Base-by-base conservation (phyloP, 2,888 invertebrate genomes). In the Danaus chrysippus region DNA sequence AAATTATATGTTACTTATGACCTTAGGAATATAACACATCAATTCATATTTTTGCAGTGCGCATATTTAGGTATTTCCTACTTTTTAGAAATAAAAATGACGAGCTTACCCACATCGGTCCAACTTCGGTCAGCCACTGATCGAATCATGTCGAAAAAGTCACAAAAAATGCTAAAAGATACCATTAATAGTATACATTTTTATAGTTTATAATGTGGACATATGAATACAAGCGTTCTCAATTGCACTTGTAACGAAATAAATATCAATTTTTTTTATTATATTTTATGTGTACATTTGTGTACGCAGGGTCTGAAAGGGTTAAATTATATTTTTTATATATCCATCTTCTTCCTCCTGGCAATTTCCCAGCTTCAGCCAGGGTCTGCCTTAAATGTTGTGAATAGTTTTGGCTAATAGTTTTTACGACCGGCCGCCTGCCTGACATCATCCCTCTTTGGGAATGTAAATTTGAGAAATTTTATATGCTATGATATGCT, bases 1-100 rank as follows among this genome's bases (percentile, higher is more conserved):
- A 66, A 66, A 55, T 54, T 58, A 49, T 66, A 64, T 60, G 59
- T 66, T 56, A 64, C 57, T 58, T 59, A 12, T 68, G 58, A 67
- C 58, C 56, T 59, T 56, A 63, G 56, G 41, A 63, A 59, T 67
- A 63, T 67, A 58, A 63, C 58, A 63, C 54, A 67, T 67, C 46
- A 41, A 57, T 43, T 56, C 43, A 61, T 59, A 59, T 56, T 67
- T 49, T 67, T 64, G 46, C 63, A 67, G 60, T 56, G 56, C 58
- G 56, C 64, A 56, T 67, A 59, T 60, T 64, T 58, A 53, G 42
- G 41, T 58, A 52, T 52, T 53, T 58, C 49, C 52, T 58, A 58
- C 49, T 58, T 62, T 62, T 58, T 49, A 62, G n/a, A n/a, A n/a
- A n/a, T n/a, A n/a, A n/a, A n/a, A n/a, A n/a, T n/a, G n/a, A n/a